Evolutionary conservation across 35 echinoderm and acorn worm species (phyloP), one percentile per base, ranked within the genome.

Genomic region (Chiridota heheva): DNA sequence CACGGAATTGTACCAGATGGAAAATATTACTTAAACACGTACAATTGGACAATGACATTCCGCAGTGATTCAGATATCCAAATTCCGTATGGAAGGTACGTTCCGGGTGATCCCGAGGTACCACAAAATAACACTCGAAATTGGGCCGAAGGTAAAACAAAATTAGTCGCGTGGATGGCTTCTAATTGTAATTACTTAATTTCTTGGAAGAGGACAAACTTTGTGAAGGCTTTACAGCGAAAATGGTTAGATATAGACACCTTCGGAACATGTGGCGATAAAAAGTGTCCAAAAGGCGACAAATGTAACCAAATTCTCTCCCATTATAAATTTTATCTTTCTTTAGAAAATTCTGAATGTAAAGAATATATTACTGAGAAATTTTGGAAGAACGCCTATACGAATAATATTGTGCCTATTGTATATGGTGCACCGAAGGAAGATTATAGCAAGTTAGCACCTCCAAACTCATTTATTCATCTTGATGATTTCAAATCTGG

Each of bases 381-480:
- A 63, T 24, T 84, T 1, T 90, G 88, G 88, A 67, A 86, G 56
- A 69, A 90, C 55, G 18, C 81, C 12, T 69, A 58, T 2, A 34
- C 39, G 2, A 58, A 58, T 8, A 81, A 53, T 28, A 32, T 78
- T 18, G 81, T 90, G 24, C 88, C 88, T 16, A 77, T 90, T 40
- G 88, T 90, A 1, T 75, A 55, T 76, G 88, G 88, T 45, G 80
- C 88, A 29, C 40, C 49, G 34, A 16, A 63, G 20, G 60, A 73
- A 15, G 80, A 76, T 33, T 90, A 90, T 46, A 70, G 70, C 26
- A 84, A 78, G n/a, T 46, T 85, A 2, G 80, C 70, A 5, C 88
- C 88, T 15, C 88, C 88, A 0, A 79, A 60, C 58, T 90, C 88
- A 1, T 90, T 90, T 72, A 90, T 90, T 22, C 81, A 90, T 28